Percentiles rank a stretch among this genome's conserved stretches.
Evolutionary conservation across 2,113 vertebrate species (phyloP).

Genomic region (Oreochromis tanganicae): DNA sequence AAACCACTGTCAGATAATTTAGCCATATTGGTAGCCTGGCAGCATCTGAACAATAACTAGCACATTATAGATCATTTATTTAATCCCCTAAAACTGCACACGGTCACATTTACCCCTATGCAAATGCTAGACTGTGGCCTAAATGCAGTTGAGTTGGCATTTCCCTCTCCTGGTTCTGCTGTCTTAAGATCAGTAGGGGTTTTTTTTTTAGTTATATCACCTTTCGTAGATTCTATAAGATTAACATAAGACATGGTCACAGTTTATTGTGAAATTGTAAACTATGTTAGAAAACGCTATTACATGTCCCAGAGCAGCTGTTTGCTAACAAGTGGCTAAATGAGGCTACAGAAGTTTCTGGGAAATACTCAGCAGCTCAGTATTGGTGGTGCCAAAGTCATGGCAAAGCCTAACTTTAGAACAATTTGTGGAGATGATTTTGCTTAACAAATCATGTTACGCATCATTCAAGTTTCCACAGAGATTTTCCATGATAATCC

Average conservation of each 20-base stretch:
- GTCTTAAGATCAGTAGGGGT: accelerated
- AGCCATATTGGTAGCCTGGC: background rate
- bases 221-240: background rate
- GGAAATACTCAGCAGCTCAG: background rate
- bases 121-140: background rate
- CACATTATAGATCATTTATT: background rate
- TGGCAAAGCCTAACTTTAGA: background rate
- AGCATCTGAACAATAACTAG: background rate
- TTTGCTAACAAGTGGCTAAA: background rate
- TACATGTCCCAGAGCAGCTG: background rate
- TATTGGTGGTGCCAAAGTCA: background rate
- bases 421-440: background rate
- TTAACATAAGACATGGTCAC: background rate
- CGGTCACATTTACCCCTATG: background rate
- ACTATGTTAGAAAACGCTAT: background rate
- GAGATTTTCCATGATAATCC: background rate
- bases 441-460: background rate
- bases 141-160: background rate
- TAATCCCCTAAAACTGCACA: background rate
- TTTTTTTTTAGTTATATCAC: background rate
- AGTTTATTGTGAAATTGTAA: background rate
- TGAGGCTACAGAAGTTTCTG: background rate
- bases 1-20: background rate
- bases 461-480: background rate
- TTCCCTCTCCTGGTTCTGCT: background rate